These are phyloP conservation scores for Odocoileus virginianus DNA, from an alignment of 2,113 vertebrate genomes.

Conservation along the genomic window DNA sequence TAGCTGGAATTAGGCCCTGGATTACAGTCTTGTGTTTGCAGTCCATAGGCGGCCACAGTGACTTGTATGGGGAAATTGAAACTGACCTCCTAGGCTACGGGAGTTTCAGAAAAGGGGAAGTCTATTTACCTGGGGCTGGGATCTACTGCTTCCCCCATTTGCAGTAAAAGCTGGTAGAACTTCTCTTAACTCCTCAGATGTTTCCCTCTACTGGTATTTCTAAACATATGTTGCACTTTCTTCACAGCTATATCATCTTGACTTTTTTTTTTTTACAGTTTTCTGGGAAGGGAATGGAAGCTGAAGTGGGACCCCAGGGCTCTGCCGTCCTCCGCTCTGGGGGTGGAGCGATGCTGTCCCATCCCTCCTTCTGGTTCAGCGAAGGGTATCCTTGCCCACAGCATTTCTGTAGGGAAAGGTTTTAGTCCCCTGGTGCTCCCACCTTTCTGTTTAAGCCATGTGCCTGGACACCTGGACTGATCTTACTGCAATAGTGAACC, in stretches of 20 bases:
- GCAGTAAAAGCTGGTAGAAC: not conserved
- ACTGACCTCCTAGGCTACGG: not conserved
- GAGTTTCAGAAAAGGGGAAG: not conserved
- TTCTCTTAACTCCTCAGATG: not conserved
- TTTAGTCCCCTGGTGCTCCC: not conserved
- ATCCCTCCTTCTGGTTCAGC: conserved; percentile 35
- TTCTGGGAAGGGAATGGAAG: conserved; percentile 15
- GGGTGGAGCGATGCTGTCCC: not conserved
- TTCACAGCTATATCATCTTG: not conserved
- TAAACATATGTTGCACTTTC: not conserved
- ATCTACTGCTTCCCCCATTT: not conserved
- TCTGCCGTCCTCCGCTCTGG: not conserved
- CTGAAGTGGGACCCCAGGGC: not conserved
- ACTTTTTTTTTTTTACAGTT: not conserved
- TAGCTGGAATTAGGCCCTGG: not conserved
- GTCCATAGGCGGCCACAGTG: not conserved
- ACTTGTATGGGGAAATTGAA: not conserved
- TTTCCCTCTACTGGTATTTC: not conserved
- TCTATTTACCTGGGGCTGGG: not conserved
- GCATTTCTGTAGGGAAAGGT: not conserved
- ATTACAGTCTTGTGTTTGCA: not conserved
- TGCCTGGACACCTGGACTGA: not conserved
- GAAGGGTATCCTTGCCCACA: not conserved
- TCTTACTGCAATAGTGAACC: not conserved
- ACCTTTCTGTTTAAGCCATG: not conserved